These are phyloP conservation scores for Eulemur albifrons DNA, from an alignment of 2,797 vertebrate genomes.

Conservation along the genomic window DNA sequence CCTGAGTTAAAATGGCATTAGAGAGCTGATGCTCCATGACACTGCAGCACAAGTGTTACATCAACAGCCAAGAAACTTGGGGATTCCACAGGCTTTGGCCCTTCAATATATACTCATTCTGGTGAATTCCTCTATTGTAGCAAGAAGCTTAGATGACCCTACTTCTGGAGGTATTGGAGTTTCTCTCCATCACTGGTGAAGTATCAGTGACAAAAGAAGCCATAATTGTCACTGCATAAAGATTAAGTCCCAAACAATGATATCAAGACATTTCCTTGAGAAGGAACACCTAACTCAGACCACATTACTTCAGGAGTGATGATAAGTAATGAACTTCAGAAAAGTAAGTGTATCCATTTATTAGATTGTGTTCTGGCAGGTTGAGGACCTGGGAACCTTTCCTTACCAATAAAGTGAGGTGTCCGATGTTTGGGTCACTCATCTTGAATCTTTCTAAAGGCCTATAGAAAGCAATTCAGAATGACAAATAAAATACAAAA, in stretches of 20 bases:
- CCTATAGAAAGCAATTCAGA: neutral
- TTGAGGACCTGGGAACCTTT: neutral
- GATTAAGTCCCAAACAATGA: neutral
- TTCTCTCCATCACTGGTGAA: neutral
- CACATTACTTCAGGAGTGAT: neutral
- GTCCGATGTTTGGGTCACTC: neutral
- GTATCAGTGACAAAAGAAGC: neutral
- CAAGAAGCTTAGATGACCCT: neutral
- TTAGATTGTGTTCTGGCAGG: neutral
- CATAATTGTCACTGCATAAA: neutral
- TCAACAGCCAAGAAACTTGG: neutral
- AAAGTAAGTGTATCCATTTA: neutral
- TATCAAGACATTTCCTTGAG: neutral
- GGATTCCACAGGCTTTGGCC: neutral
- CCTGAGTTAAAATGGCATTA: neutral
- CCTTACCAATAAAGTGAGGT: neutral
- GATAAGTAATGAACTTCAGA: neutral
- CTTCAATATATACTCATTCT: neutral
- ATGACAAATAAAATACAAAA: neutral
- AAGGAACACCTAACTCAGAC: neutral
- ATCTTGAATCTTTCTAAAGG: neutral
- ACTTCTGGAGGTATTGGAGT: neutral
- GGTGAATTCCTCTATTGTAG: neutral
- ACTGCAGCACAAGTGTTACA: neutral
- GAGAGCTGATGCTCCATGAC: neutral